Evolutionary conservation across 2,113 vertebrate genomes (phyloP), one percentile per base, ranked within the genome.

Genomic region (Atlantisia rogersi): DNA sequence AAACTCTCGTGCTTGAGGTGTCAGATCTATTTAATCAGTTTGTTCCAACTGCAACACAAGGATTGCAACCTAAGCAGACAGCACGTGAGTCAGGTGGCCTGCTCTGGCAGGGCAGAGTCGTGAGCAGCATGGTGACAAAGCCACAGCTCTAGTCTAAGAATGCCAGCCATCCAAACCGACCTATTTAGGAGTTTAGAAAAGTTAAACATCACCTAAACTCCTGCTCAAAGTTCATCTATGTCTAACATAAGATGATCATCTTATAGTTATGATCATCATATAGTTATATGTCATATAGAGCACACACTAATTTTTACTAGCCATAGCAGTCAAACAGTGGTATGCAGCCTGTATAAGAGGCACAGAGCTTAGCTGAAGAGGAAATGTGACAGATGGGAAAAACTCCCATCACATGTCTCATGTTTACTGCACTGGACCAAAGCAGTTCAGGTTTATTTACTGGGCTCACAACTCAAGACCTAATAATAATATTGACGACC

Each of bases 111-210:
- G 40, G 35, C 15, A 5, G 86, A 89, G 77, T 85, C 93, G 91
- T 56, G 74, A 96, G 94, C 80, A 75, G 52, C 11, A 0, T 3
- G 24, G 91, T 82, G 89, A 97, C 95, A 96, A 94, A 91, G 83
- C 86, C 62, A 67, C 69, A 84, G 86, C 81, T 86, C 56, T 12
- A 5, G 10, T 21, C 80, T 25, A 64, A 68, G 77, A 86, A 91
- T 0, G 2, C 29, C 83, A 60, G 22, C 56, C 52, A 79, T 29
- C 56, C 86, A 53, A 71, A 89, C 64, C 42, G 58, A 12, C 10
- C 71, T 74, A n/a, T 68, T 46, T 35, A 56, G 69, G 73, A 84
- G 62, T 5, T 0, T 0, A 84, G 88, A 95, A 94, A 55, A 31
- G 68, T 18, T 35, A 29, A 73, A 71, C 37, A 71, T 32, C 53